These are phyloP conservation scores for Parapsyche elsis DNA, from an alignment of 1,140 invertebrate genomes.

Conservation along the genomic window DNA sequence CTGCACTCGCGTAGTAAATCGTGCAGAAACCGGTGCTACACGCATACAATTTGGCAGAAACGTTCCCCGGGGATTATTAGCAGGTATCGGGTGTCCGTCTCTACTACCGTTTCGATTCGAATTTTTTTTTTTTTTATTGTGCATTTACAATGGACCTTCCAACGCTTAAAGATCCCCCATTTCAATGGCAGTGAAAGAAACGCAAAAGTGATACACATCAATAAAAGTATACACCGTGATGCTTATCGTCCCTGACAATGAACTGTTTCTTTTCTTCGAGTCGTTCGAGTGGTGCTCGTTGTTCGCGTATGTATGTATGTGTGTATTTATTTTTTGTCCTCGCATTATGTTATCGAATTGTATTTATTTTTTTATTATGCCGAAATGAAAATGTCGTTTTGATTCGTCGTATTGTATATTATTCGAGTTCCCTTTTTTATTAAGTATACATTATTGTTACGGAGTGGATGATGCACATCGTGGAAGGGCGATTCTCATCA, in stretches of 20 bases:
- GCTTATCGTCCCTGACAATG: slow-evolving; percentile 36
- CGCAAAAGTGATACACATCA: slow-evolving; percentile 54
- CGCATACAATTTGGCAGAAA: background rate
- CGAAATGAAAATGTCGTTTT: too few relatives aligned
- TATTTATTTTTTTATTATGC: background rate
- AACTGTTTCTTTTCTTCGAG: background rate
- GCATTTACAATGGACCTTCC: background rate
- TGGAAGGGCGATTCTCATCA: too few relatives aligned
- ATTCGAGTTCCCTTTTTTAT: too few relatives aligned
- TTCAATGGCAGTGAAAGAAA: slow-evolving; percentile 48
- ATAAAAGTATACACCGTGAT: slow-evolving; percentile 50
- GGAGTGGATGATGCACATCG: too few relatives aligned
- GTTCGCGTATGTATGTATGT: too few relatives aligned
- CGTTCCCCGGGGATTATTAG: slow-evolving; percentile 51
- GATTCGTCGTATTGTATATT: too few relatives aligned
- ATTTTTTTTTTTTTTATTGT: too few relatives aligned
- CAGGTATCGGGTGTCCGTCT: slow-evolving; percentile 53
- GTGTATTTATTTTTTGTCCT: too few relatives aligned
- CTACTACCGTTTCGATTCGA: slow-evolving; percentile 28
- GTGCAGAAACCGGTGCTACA: slow-evolving; percentile 42
- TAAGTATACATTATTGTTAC: too few relatives aligned
- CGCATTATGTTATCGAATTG: background rate
- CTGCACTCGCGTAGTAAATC: slow-evolving; percentile 48
- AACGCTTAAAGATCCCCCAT: slow-evolving; percentile 30
- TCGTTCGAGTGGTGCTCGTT: background rate